phyloP scores from a whole-genome alignment of 2,797 vertebrate genomes.

The Forpus xanthops region DNA sequence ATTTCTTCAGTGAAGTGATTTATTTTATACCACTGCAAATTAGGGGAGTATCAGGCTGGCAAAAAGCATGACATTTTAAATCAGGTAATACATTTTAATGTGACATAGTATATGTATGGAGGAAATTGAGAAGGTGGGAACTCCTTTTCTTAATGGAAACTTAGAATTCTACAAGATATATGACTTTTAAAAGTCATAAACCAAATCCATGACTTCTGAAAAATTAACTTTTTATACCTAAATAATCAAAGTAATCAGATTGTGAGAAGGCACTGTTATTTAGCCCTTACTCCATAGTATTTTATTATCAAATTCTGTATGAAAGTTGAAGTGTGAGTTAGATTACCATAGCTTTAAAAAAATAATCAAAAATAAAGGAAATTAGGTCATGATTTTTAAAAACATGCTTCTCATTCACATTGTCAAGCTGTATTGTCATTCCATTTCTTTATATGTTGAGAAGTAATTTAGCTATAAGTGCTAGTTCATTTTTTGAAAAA shows the following conservation, averaged over 20 bases:
- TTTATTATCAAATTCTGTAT: neutral
- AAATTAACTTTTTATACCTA: neutral
- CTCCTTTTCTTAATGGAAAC: neutral
- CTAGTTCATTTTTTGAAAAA: conserved; percentile 56
- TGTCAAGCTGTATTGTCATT: conserved; percentile 52
- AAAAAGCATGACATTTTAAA: neutral
- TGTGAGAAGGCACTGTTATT: neutral
- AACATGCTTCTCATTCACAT: conserved; percentile 25
- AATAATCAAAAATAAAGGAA: neutral
- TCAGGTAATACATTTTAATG: neutral
- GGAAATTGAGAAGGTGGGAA: conserved; percentile 57
- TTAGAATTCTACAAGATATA: neutral
- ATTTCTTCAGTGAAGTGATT: neutral
- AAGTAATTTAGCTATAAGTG: conserved; percentile 40
- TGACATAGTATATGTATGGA: conserved; percentile 54
- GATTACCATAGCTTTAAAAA: neutral
- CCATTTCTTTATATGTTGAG: conserved; percentile 35
- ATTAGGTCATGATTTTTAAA: neutral
- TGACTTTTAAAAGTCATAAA: neutral
- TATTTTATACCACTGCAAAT: neutral
- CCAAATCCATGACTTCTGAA: neutral
- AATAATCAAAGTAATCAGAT: neutral
- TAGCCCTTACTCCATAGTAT: neutral
- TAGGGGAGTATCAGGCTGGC: neutral
- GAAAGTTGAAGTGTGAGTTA: neutral